A percentile compares a stretch with the other conserved stretches of the same genome.
These are phyloP conservation scores for Lepidotrigona ventralis DNA, from an alignment of 1,140 invertebrate genomes.

Conservation along the genomic window DNA sequence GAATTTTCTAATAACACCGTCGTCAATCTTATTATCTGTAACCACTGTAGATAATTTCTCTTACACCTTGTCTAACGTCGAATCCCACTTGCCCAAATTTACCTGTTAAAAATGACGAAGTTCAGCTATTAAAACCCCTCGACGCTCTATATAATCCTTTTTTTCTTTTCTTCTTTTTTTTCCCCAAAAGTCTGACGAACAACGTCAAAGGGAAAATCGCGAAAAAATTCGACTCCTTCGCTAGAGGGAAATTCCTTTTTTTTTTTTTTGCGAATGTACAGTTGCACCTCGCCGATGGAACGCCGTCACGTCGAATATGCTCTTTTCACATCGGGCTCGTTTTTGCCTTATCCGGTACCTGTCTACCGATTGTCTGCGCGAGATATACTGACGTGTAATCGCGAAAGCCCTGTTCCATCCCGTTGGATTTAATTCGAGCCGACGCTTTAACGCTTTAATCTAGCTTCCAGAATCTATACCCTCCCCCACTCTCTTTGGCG, in stretches of 20 bases:
- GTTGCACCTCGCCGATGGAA: neutral
- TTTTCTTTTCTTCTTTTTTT: neutral
- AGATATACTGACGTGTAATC: constrained; percentile 31
- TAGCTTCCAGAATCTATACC: neutral
- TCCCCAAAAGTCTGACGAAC: neutral
- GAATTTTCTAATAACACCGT: neutral
- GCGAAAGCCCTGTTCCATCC: too few relatives aligned
- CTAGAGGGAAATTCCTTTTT: neutral
- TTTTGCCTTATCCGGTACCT: constrained; percentile 12
- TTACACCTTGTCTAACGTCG: too few relatives aligned
- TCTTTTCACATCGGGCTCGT: neutral
- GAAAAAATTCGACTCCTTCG: neutral
- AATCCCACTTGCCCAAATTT: too few relatives aligned
- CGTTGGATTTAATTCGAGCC: constrained; percentile 6
- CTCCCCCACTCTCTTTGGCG: neutral
- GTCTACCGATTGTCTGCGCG: neutral
- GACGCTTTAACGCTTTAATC: constrained; percentile 23
- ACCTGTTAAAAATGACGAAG: neutral
- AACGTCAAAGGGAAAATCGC: neutral
- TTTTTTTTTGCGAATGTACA: neutral
- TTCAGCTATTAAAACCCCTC: neutral
- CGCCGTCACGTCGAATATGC: constrained; percentile 16
- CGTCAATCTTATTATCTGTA: neutral
- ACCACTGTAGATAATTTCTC: neutral
- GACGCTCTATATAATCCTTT: neutral